A percentile compares a stretch with the other conserved stretches of the same genome.
Evolutionary conservation across 2,113 vertebrate genomes (phyloP).

Genomic region (Coracopsis vasa): DNA sequence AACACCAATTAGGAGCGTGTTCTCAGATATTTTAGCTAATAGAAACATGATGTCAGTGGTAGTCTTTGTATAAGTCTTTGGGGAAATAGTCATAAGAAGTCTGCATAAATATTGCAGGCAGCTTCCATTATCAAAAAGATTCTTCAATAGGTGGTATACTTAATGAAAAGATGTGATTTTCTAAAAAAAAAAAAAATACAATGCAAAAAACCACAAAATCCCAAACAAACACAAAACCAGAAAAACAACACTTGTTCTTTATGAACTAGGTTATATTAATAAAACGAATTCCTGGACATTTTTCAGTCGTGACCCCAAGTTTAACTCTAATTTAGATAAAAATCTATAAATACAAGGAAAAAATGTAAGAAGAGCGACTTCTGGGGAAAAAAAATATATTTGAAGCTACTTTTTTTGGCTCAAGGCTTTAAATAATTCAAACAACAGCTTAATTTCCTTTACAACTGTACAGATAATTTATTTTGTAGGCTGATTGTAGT

Average conservation of each 20-base stretch:
- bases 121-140: background rate
- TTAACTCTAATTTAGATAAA: conserved; percentile 30
- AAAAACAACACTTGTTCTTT: background rate
- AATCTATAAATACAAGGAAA: background rate
- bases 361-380: background rate
- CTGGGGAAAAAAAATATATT: background rate
- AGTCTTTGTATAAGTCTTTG: background rate
- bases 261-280: background rate
- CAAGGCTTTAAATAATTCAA: conserved; percentile 50
- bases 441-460: conserved; percentile 30
- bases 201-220: background rate
- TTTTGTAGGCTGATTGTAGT: background rate
- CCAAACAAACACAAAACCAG: background rate
- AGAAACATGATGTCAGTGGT: background rate
- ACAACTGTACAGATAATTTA: conserved; percentile 58
- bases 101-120: background rate
- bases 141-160: background rate
- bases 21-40: background rate
- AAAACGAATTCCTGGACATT: background rate
- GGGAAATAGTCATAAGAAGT: background rate
- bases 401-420: conserved; percentile 6
- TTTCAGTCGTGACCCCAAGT: background rate
- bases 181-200: background rate
- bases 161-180: background rate
- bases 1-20: background rate